Evolutionary conservation across 2,797 vertebrate genomes (phyloP), one percentile per base, ranked within the genome.

Genomic region (Cirrhinus mrigala): DNA sequence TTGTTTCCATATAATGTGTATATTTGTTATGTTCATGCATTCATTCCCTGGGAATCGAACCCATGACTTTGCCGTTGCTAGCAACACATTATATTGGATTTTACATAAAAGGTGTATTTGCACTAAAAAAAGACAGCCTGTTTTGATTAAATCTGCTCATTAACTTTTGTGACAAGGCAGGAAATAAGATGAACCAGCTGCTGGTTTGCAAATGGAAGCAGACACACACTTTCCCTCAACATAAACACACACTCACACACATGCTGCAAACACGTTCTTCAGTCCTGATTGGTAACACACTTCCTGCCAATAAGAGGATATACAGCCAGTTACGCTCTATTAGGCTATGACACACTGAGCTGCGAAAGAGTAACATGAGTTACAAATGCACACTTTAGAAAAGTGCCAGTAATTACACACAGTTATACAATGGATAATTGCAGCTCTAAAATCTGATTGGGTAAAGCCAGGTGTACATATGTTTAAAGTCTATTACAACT

Each of bases 151-250:
- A 92, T 94, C 88, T 90, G 91, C 89, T 92, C 91, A 93, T 94
- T 93, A 94, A 92, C 94, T 94, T 94, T 94, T 94, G 93, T 93
- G 92, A 94, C 94, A 95, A 94, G 93, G 93, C 92, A 93, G 93
- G 93, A 94, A 95, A 91, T 85, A 87, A 78, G 84, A 87, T 82
- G 44, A 90, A 60, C 22, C 88, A 92, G 88, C 91, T 92, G 93
- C 92, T 92, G 92, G 8, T 62, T 78, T 78, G 76, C 92, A 92
- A 92, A 92, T 93, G 90, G 94, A 93, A 94, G 93, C 89, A 93
- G 87, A 82, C 56, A 60, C 82, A 85, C 76, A 71, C 64, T 12
- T 27, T 62, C 27, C 77, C 46, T n/a, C 33, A 27, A 88, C 85
- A 48, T 89, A 89, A n/a, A 62, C 77, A 74, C 48, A 6, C 77